Evolutionary conservation across 2,113 vertebrate genomes (phyloP).

Genomic region (Sylvicapra grimmia): DNA sequence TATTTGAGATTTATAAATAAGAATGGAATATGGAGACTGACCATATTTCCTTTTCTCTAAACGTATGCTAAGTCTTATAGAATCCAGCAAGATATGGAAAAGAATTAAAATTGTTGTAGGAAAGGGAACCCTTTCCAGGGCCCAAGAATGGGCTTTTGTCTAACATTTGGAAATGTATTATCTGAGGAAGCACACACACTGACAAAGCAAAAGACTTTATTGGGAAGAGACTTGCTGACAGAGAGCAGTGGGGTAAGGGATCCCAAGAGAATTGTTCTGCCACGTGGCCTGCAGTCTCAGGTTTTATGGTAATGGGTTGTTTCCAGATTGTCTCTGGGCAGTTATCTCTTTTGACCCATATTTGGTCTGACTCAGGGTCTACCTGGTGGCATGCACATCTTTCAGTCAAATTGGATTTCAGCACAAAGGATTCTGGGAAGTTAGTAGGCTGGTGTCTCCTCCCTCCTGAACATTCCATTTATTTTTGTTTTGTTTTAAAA

Average conservation of each 20-base stretch:
- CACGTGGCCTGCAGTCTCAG: background rate
- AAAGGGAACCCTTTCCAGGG: background rate
- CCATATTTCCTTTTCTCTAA: background rate
- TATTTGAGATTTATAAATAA: background rate
- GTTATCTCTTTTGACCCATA: background rate
- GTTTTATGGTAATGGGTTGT: background rate
- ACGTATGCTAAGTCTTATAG: background rate
- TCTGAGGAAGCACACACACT: background rate
- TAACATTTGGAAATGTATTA: background rate
- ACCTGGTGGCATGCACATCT: background rate
- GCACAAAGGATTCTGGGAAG: background rate
- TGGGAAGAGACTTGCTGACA: background rate
- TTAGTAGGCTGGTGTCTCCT: background rate
- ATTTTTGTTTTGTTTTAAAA: background rate
- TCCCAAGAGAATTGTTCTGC: background rate
- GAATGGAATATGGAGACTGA: background rate
- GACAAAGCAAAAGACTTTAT: background rate
- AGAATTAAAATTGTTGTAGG: background rate
- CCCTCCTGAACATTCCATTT: background rate
- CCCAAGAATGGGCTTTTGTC: background rate
- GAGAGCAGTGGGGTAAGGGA: background rate
- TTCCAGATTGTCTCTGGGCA: background rate
- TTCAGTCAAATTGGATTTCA: background rate
- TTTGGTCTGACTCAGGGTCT: background rate
- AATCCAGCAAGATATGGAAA: background rate